Evolutionary conservation across 2,888 invertebrate genomes (phyloP).

Genomic region (Litoditis marina): DNA sequence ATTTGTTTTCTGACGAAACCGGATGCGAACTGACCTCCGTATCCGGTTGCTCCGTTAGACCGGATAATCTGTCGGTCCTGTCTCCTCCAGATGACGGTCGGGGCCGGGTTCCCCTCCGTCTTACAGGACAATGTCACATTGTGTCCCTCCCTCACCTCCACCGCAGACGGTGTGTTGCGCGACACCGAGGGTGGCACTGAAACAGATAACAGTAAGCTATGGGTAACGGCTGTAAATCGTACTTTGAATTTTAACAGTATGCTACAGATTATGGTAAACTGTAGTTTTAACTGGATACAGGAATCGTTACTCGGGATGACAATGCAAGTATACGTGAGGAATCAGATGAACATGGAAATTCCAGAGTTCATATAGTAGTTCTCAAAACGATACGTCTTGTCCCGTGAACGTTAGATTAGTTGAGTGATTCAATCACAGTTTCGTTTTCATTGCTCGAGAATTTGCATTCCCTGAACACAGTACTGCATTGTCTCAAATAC

Average conservation of each 20-base stretch:
- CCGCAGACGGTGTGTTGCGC: conserved; percentile 84
- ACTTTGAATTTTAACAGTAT: too few relatives aligned
- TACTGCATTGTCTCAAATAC: too few relatives aligned
- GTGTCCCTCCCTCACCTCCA: conserved; percentile 70
- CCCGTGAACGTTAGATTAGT: too few relatives aligned
- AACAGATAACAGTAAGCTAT: conserved; percentile 31
- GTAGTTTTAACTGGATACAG: neutral
- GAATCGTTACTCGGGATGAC: neutral
- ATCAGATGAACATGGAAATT: neutral
- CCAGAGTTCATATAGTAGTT: too few relatives aligned
- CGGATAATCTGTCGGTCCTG: conserved; percentile 59
- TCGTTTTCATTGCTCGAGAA: too few relatives aligned
- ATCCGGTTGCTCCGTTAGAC: conserved; percentile 58
- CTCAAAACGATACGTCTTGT: too few relatives aligned
- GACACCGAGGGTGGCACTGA: conserved; percentile 89
- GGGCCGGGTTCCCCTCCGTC: conserved; percentile 59
- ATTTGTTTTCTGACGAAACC: too few relatives aligned
- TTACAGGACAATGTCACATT: conserved; percentile 60
- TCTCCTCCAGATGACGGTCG: conserved; percentile 59
- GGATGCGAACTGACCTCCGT: conserved; percentile 51
- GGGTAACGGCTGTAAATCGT: too few relatives aligned
- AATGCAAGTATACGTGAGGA: neutral
- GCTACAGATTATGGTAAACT: too few relatives aligned
- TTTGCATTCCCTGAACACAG: too few relatives aligned
- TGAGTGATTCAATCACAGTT: too few relatives aligned